Conservation (phyloP, 2,113 vertebrate genomes). For the Circaetus cinerascens region DNA sequence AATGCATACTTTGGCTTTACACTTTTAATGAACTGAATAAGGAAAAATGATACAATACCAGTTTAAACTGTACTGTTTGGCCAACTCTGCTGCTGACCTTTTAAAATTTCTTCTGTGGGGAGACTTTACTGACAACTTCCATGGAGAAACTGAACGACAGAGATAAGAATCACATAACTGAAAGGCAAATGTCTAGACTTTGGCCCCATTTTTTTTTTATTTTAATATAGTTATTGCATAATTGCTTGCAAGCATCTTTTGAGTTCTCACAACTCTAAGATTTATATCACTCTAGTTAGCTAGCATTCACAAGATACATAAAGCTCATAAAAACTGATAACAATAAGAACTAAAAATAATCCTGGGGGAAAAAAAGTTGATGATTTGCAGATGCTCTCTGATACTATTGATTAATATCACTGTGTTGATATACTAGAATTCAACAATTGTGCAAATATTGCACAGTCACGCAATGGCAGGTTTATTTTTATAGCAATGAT, state of each 20-base stretch:
- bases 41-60: not conserved
- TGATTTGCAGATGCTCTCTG: not conserved
- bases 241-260: not conserved
- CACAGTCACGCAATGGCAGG: not conserved
- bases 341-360: not conserved
- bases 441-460: not conserved
- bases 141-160: not conserved
- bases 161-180: conserved; percentile 12
- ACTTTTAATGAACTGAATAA: not conserved
- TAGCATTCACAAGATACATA: not conserved
- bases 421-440: not conserved
- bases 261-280: not conserved
- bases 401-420: not conserved
- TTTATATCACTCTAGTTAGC: not conserved
- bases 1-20: not conserved
- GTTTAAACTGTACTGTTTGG: not conserved
- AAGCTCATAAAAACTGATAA: not conserved
- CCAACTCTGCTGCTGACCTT: not conserved
- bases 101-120: not conserved
- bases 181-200: conserved; percentile 12
- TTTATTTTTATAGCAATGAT: not conserved
- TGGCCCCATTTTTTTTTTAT: not conserved
- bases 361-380: not conserved
- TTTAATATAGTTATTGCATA: conserved; percentile 4
- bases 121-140: not conserved